Percentiles rank a stretch among this genome's conserved stretches.
These are phyloP conservation scores for Cephus cinctus DNA, from an alignment of 1,140 invertebrate species.

Conservation along the genomic window DNA sequence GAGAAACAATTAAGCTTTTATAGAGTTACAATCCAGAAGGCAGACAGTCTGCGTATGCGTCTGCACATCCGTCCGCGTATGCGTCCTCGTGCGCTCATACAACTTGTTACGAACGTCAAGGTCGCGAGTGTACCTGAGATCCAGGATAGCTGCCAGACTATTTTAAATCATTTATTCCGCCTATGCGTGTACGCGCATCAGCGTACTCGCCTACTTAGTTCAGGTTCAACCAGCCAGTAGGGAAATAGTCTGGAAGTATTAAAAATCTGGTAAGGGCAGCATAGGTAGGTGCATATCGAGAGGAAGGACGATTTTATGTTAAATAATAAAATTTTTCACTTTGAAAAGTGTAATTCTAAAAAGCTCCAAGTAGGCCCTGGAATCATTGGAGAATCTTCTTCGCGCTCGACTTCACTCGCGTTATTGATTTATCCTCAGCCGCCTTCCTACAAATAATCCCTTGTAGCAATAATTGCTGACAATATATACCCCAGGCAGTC, in stretches of 20 bases:
- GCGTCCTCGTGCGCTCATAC: conserved; percentile 26
- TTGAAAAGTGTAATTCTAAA: too few species aligned
- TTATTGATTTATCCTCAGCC: conserved; percentile 27
- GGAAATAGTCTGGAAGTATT: too few species aligned
- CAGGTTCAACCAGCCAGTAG: too few species aligned
- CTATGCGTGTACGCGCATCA: too few species aligned
- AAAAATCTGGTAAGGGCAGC: too few species aligned
- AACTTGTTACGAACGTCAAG: conserved; percentile 47
- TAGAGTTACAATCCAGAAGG: conserved; percentile 41
- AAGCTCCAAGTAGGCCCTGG: too few species aligned
- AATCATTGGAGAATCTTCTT: too few species aligned
- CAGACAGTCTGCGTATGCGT: conserved; percentile 17
- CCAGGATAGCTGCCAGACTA: background rate
- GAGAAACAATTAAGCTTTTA: conserved; percentile 51
- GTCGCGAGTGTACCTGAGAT: conserved; percentile 27
- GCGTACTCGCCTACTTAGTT: too few species aligned
- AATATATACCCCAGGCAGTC: conserved; percentile 21
- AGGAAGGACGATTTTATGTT: too few species aligned
- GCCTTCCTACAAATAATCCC: conserved; percentile 26
- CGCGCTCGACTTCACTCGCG: background rate
- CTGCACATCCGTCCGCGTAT: conserved; percentile 5
- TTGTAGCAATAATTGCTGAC: conserved; percentile 32
- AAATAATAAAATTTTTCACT: too few species aligned
- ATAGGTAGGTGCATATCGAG: too few species aligned
- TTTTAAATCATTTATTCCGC: too few species aligned